Evolutionary conservation across 2,888 invertebrate species (phyloP).

Genomic region (Mesoligia furuncula): DNA sequence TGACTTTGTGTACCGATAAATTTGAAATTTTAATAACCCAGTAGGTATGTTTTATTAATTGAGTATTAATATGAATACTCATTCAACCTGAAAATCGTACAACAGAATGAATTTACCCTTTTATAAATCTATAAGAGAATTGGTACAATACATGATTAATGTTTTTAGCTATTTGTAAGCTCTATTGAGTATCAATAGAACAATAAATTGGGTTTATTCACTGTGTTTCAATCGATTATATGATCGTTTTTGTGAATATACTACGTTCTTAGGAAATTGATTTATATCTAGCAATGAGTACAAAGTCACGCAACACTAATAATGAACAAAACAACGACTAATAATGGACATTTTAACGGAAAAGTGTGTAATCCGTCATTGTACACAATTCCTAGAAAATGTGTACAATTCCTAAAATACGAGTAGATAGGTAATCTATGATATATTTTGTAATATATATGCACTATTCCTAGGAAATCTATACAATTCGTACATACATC

Average conservation of each 20-base stretch:
- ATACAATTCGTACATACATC: too few relatives aligned
- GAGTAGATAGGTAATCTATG: too few relatives aligned
- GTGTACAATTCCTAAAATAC: too few relatives aligned
- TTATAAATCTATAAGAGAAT: neutral
- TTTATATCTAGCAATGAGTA: neutral
- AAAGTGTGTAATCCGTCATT: too few relatives aligned
- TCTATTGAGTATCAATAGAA: neutral
- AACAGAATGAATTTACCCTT: slow-evolving; percentile 41
- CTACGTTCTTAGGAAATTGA: neutral
- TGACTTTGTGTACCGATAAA: slow-evolving; percentile 23
- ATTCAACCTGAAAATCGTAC: slow-evolving; percentile 37
- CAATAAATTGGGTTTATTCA: neutral
- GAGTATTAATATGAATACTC: slow-evolving; percentile 38
- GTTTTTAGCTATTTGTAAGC: slow-evolving; percentile 1
- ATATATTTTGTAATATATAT: too few relatives aligned
- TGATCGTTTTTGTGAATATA: neutral
- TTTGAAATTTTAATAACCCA: slow-evolving; percentile 51
- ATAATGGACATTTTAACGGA: neutral
- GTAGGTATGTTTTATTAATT: slow-evolving; percentile 32
- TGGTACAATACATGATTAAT: slow-evolving; percentile 17
- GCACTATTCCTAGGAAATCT: too few relatives aligned
- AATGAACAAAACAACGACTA: too few relatives aligned
- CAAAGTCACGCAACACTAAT: neutral
- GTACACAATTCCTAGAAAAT: too few relatives aligned
- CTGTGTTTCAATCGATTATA: neutral